Evolutionary conservation across 2,888 invertebrate genomes (phyloP).

Genomic region (Temnothorax rugatulus): DNA sequence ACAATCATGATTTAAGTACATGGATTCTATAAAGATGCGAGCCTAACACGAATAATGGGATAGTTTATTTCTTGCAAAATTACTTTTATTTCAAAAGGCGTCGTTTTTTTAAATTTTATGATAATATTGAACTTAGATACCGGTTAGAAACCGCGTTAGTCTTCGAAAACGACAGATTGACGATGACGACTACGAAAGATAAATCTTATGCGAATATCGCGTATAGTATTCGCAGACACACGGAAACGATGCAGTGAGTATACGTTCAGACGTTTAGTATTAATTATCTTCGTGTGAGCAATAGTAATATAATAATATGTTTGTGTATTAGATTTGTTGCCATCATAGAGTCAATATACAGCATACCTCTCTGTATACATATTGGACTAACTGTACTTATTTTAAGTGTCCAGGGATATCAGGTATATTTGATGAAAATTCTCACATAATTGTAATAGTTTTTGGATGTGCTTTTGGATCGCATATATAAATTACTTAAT

Average conservation of each 20-base stretch:
- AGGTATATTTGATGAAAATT: conserved; percentile 17
- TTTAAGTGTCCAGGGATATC: conserved; percentile 14
- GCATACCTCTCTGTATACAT: neutral
- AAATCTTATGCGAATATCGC: neutral
- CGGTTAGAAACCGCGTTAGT: neutral
- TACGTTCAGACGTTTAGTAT: neutral
- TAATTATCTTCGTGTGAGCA: neutral
- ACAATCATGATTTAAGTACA: neutral
- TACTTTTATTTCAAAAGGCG: neutral
- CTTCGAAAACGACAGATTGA: neutral
- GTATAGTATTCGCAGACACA: conserved; percentile 32
- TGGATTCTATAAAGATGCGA: neutral
- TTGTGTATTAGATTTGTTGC: conserved; percentile 6
- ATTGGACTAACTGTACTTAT: neutral
- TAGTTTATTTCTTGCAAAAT: neutral
- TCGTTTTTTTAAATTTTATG: neutral
- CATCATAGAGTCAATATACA: neutral
- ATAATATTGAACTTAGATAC: conserved; percentile 17
- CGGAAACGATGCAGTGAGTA: conserved; percentile 23
- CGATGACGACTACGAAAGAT: neutral
- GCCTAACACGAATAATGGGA: neutral
- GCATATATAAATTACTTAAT: neutral
- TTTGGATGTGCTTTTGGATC: neutral
- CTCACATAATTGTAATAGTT: neutral
- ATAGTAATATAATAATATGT: conserved; percentile 10